These are phyloP conservation scores for Diarsia rubi DNA, from an alignment of 2,888 invertebrate genomes.

Conservation along the genomic window DNA sequence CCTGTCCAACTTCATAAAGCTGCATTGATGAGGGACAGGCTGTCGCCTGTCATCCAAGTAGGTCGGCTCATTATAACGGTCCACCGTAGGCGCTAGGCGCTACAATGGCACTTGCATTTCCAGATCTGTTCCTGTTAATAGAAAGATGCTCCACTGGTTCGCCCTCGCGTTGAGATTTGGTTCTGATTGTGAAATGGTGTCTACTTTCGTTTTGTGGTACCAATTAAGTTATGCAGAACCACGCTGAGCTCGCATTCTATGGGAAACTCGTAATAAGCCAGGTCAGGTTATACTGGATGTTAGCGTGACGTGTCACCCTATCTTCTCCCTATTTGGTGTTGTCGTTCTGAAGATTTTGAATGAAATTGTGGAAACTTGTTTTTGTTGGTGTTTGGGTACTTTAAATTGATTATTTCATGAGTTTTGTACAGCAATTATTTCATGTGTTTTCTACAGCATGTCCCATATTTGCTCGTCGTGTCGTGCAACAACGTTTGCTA, in stretches of 20 bases:
- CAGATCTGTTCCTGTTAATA: conserved; percentile 69
- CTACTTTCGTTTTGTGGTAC: conserved; percentile 42
- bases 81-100: conserved; percentile 66
- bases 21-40: conserved; percentile 34
- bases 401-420: not conserved
- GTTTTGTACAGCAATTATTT: not conserved
- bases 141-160: conserved; percentile 64
- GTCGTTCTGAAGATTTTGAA: not conserved
- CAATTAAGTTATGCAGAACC: not conserved
- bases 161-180: conserved; percentile 61
- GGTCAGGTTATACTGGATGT: too few species aligned
- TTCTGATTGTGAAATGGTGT: conserved; percentile 46
- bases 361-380: not conserved
- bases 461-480: not conserved
- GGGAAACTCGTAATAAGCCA: too few species aligned
- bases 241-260: too few species aligned
- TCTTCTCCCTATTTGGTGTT: conserved; percentile 12
- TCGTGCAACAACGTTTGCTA: not conserved
- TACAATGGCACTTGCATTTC: conserved; percentile 73
- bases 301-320: not conserved
- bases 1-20: conserved; percentile 29
- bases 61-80: conserved; percentile 74
- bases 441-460: not conserved
- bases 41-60: conserved; percentile 56
- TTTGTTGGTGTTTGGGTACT: not conserved